These are phyloP conservation scores for Frankliniella intonsa DNA, from an alignment of 2,888 invertebrate genomes.

Conservation along the genomic window DNA sequence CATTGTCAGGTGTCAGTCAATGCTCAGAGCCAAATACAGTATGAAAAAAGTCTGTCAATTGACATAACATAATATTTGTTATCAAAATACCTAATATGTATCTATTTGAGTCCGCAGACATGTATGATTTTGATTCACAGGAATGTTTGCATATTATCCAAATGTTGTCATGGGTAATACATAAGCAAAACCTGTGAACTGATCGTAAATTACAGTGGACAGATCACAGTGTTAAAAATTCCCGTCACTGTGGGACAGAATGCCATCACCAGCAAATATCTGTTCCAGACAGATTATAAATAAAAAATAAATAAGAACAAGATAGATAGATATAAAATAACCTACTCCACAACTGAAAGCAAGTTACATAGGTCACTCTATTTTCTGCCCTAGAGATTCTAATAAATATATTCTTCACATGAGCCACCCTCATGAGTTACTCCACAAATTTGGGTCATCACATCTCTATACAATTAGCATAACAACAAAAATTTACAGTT, in stretches of 20 bases:
- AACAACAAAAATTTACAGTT: constrained; percentile 11
- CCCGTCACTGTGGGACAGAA: background rate
- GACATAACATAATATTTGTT: background rate
- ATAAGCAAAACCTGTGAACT: background rate
- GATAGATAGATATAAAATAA: constrained; percentile 15
- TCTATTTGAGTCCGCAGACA: too few species aligned
- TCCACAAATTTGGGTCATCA: background rate
- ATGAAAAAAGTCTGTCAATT: background rate
- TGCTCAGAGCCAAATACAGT: too few species aligned
- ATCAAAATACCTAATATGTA: too few species aligned
- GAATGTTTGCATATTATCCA: too few species aligned
- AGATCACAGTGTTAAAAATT: background rate
- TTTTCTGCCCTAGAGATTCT: background rate
- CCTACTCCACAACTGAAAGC: background rate
- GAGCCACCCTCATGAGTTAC: background rate
- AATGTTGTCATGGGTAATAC: background rate
- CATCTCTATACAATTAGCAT: background rate
- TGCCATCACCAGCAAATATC: constrained; percentile 20
- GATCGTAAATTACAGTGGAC: background rate
- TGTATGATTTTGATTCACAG: too few species aligned
- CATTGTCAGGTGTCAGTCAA: too few species aligned
- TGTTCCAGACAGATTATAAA: constrained; percentile 19
- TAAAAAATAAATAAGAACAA: constrained; percentile 25
- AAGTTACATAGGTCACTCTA: background rate
- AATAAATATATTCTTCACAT: constrained; percentile 17